phyloP scores from a whole-genome alignment of 1,140 invertebrate species.

The Neocloeon triangulifer region DNA sequence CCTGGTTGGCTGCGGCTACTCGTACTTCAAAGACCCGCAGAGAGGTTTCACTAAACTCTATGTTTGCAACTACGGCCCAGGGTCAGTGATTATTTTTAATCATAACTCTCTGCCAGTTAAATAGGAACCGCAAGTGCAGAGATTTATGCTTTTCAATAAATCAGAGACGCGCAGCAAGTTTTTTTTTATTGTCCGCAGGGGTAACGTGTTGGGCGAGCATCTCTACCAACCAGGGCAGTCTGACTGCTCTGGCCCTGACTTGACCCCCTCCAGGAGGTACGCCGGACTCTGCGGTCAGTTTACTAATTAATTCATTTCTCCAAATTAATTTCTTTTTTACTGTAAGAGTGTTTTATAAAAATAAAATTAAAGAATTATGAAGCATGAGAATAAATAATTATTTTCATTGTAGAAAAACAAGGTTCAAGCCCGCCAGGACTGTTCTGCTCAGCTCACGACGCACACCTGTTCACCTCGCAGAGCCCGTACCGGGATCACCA shows the following conservation, averaged over 20 bases:
- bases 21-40: constrained; percentile 44
- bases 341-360: no score
- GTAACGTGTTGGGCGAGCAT: constrained; percentile 47
- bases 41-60: constrained; percentile 57
- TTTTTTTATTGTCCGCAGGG: constrained; percentile 23
- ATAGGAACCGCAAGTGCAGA: no score
- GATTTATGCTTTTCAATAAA: no score
- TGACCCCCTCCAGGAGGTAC: constrained; percentile 43
- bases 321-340: no score
- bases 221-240: constrained; percentile 52
- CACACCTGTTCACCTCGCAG: background rate
- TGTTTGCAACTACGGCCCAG: constrained; percentile 68
- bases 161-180: constrained; percentile 1
- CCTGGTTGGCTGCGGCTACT: constrained; percentile 56
- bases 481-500: no score
- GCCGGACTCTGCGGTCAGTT: constrained; percentile 52
- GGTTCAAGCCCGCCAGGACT: background rate
- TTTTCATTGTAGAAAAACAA: constrained; percentile 1
- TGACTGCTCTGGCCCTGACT: constrained; percentile 39
- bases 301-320: constrained; percentile 10
- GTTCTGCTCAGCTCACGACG: background rate
- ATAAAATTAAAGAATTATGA: no score
- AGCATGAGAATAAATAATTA: no score
- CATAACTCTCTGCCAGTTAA: no score
- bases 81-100: constrained; percentile 28